These are phyloP conservation scores for Diachrysia chrysitis DNA, from an alignment of 2,888 invertebrate genomes.

Conservation along the genomic window DNA sequence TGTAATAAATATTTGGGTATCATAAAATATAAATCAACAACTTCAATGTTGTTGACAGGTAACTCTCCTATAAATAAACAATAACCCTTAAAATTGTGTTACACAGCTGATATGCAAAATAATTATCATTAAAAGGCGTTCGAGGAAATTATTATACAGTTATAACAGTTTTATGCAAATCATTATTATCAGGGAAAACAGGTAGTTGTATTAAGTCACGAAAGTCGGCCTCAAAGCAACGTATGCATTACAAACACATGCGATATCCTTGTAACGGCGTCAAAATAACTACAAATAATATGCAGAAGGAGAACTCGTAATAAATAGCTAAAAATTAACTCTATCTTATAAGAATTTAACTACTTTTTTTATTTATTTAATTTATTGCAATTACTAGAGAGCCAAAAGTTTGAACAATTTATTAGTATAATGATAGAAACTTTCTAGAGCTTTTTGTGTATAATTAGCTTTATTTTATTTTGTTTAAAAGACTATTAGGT, in stretches of 20 bases:
- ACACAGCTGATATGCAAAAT: slow-evolving; percentile 32
- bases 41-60: background rate
- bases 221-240: slow-evolving; percentile 36
- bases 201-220: slow-evolving; percentile 46
- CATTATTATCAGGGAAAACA: slow-evolving; percentile 42
- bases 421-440: too few relatives aligned
- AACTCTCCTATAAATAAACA: slow-evolving; percentile 24
- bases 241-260: slow-evolving; percentile 43
- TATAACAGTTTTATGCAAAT: slow-evolving; percentile 50
- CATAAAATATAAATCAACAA: too few relatives aligned
- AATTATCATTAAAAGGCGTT: slow-evolving; percentile 39
- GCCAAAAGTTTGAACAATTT: too few relatives aligned
- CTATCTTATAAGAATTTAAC: too few relatives aligned
- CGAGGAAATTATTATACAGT: slow-evolving; percentile 34
- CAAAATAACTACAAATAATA: slow-evolving; percentile 49
- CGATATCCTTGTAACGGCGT: slow-evolving; percentile 62
- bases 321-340: too few relatives aligned
- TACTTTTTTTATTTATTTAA: too few relatives aligned
- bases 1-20: background rate
- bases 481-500: too few relatives aligned
- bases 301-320: slow-evolving; percentile 11
- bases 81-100: slow-evolving; percentile 32
- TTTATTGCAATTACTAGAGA: too few relatives aligned
- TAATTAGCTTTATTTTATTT: too few relatives aligned
- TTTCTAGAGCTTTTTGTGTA: too few relatives aligned